Evolutionary conservation across 2,113 vertebrate species (phyloP).

Genomic region (Silurus glanis): DNA sequence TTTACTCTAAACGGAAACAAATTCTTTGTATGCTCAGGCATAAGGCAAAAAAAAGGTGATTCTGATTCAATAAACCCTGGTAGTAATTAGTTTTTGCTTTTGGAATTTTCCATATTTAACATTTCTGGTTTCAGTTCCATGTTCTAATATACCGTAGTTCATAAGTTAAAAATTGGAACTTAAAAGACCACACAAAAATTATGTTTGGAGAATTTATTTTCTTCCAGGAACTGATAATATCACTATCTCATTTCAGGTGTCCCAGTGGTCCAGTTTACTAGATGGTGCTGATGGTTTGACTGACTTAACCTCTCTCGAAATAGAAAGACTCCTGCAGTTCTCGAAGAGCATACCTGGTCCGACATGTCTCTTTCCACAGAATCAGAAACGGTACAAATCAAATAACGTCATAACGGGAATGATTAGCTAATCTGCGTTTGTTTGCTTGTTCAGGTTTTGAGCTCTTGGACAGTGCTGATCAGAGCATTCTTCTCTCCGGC

Average conservation of each 20-base stretch:
- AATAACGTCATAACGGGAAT: not conserved
- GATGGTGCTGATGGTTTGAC: slow-evolving; percentile 74
- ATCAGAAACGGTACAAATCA: not conserved
- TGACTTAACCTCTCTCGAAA: slow-evolving; percentile 71
- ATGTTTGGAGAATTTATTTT: not conserved
- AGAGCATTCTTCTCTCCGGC: slow-evolving; percentile 80
- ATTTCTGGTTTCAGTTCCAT: not conserved
- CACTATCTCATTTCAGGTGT: slow-evolving; percentile 69
- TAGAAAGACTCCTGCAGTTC: slow-evolving; percentile 82
- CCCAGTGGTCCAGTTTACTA: slow-evolving; percentile 76
- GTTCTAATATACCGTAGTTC: not conserved
- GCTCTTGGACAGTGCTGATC: slow-evolving; percentile 83
- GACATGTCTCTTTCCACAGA: slow-evolving; percentile 14
- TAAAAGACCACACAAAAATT: not conserved
- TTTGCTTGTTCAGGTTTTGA: slow-evolving; percentile 80
- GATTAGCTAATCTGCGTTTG: slow-evolving; percentile 20
- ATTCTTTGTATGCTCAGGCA: no score
- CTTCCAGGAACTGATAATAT: not conserved
- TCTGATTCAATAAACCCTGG: not conserved
- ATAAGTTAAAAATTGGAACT: not conserved
- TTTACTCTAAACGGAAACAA: no score
- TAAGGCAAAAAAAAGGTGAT: no score
- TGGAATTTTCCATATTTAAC: not conserved
- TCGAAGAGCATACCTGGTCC: slow-evolving; percentile 82
- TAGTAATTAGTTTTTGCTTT: not conserved